Conservation (phyloP, 1,140 invertebrate species). For the Helicoverpa armigera region DNA sequence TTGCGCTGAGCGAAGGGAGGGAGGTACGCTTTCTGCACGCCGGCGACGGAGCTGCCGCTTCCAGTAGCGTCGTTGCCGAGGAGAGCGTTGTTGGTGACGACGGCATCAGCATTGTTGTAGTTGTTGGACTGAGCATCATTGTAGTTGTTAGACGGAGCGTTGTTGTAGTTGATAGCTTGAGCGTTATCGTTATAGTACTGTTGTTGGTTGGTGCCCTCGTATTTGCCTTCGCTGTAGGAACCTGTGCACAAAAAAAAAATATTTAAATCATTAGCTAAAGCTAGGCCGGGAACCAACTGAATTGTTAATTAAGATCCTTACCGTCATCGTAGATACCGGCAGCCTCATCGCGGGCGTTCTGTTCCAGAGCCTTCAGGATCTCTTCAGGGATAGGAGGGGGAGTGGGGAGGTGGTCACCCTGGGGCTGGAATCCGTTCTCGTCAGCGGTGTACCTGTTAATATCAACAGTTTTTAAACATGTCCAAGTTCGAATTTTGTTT, state of each 20-base stretch:
- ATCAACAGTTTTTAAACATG: not conserved
- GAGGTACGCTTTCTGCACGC: conserved; percentile 41
- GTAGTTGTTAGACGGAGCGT: conserved; percentile 1
- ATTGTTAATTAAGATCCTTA: conserved; percentile 48
- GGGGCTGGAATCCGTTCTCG: conserved; percentile 92
- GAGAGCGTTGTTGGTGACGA: conserved; percentile 10
- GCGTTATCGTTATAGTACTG: not conserved
- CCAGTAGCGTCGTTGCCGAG: not conserved
- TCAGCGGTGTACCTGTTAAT: conserved; percentile 91
- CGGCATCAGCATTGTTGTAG: conserved; percentile 2
- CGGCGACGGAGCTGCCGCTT: not conserved
- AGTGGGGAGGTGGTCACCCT: conserved; percentile 92
- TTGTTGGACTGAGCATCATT: conserved; percentile 9
- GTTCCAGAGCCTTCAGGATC: conserved; percentile 79
- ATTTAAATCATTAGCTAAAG: too few species aligned
- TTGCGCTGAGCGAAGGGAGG: conserved; percentile 3
- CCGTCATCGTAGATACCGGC: conserved; percentile 81
- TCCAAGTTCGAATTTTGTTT: too few species aligned
- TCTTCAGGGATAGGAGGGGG: conserved; percentile 90
- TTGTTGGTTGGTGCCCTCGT: not conserved
- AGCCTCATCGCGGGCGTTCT: conserved; percentile 81
- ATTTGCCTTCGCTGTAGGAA: not conserved
- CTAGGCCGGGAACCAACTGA: too few species aligned
- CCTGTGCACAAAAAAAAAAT: not conserved
- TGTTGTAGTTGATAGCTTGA: not conserved